Conservation (phyloP, 2,797 vertebrate genomes). For the Esox masquinongy region DNA sequence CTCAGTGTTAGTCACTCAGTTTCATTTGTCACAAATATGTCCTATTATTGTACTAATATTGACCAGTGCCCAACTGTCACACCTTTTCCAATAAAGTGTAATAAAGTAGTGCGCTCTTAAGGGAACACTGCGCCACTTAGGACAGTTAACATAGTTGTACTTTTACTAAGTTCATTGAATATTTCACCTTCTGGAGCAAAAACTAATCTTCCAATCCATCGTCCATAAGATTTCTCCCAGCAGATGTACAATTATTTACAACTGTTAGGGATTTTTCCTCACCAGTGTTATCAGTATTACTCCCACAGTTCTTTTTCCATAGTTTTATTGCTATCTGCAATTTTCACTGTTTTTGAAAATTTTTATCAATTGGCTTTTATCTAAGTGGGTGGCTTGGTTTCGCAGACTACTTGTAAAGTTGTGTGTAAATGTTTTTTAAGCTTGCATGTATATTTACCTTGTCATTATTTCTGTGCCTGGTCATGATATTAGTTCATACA, state of each 20-base stretch:
- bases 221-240: conserved; percentile 29
- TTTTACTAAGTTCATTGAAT: conserved; percentile 17
- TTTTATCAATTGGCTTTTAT: conserved; percentile 31
- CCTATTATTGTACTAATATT: neutral
- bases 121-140: neutral
- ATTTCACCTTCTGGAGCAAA: neutral
- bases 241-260: neutral
- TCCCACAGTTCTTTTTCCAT: neutral
- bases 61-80: neutral
- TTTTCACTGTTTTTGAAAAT: conserved; percentile 22
- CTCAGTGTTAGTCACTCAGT: neutral
- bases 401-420: conserved; percentile 20
- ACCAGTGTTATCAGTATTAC: neutral
- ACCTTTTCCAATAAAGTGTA: neutral
- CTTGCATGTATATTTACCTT: conserved; percentile 23
- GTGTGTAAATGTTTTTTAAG: conserved; percentile 33
- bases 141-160: neutral
- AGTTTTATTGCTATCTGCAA: conserved; percentile 45
- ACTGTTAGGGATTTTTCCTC: neutral
- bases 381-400: conserved; percentile 39
- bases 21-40: too few species aligned
- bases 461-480: neutral
- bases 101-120: neutral
- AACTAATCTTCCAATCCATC: conserved; percentile 5
- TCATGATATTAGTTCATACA: neutral